These are phyloP conservation scores for Sanderia malayensis DNA, from an alignment of 30 jellyfish, hydroid and myxozoan genomes.

Conservation along the genomic window DNA sequence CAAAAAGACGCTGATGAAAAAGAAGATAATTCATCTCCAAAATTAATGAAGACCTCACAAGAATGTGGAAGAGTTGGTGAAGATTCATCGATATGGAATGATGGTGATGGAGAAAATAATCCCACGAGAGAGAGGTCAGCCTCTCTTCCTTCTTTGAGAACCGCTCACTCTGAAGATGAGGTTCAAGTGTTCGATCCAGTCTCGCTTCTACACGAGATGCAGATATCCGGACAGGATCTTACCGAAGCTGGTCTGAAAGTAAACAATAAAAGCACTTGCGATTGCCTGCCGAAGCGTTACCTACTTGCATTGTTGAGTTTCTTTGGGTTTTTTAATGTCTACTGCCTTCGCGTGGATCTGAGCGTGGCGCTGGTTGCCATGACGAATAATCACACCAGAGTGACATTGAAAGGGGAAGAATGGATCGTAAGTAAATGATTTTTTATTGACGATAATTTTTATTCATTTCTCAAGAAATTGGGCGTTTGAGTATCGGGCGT, in stretches of 20 bases:
- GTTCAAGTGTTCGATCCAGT: slow-evolving; percentile 40
- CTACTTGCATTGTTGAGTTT: slow-evolving; percentile 79
- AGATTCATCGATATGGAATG: too few relatives aligned
- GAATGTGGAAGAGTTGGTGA: too few relatives aligned
- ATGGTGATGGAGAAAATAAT: background rate
- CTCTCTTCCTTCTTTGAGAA: background rate
- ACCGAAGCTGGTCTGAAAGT: background rate
- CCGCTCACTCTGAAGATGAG: slow-evolving; percentile 49
- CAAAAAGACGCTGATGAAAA: too few relatives aligned
- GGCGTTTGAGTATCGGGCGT: too few relatives aligned
- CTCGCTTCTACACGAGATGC: slow-evolving; percentile 49
- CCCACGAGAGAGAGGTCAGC: background rate
- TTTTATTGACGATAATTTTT: background rate
- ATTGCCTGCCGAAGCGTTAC: slow-evolving; percentile 85
- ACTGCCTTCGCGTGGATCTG: slow-evolving; percentile 89
- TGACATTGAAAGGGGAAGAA: slow-evolving; percentile 73
- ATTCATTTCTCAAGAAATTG: too few relatives aligned
- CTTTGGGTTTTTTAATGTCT: slow-evolving; percentile 89
- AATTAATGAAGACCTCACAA: too few relatives aligned
- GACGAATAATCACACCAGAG: slow-evolving; percentile 85
- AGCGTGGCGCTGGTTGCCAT: slow-evolving; percentile 96
- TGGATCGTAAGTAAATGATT: slow-evolving; percentile 50
- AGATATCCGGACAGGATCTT: slow-evolving; percentile 4
- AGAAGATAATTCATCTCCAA: too few relatives aligned
- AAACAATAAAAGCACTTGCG: slow-evolving; percentile 14